phyloP scores from a whole-genome alignment of 2,113 vertebrate genomes.

The Callaeas wilsoni region DNA sequence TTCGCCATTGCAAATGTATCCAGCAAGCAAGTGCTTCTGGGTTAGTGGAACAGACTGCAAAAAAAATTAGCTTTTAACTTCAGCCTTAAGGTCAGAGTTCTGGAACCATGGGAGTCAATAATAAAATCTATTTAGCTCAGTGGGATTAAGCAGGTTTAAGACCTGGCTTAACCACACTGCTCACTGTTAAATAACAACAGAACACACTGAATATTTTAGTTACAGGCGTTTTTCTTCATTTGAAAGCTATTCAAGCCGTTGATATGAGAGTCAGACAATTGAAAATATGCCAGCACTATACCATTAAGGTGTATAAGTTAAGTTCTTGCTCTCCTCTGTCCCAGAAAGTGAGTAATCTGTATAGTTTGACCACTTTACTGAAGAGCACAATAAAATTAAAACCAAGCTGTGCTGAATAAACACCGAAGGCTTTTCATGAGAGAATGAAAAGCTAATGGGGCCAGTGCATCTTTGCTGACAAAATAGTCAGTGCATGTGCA shows the following conservation, averaged over 20 bases:
- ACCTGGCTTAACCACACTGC: slow-evolving; percentile 26
- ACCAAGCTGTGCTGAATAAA: slow-evolving; percentile 31
- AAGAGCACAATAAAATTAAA: slow-evolving; percentile 13
- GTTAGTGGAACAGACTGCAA: slow-evolving; percentile 21
- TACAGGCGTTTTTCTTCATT: slow-evolving; percentile 19
- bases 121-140: slow-evolving; percentile 56
- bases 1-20: not conserved
- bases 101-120: slow-evolving; percentile 35
- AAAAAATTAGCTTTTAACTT: slow-evolving; percentile 49
- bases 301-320: slow-evolving; percentile 13
- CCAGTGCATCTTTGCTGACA: slow-evolving; percentile 6
- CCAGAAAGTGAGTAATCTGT: not conserved
- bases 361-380: not conserved
- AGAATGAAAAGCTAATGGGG: slow-evolving; percentile 36
- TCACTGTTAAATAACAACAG: slow-evolving; percentile 45
- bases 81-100: slow-evolving; percentile 47
- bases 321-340: not conserved
- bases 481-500: not conserved
- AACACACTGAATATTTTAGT: slow-evolving; percentile 22
- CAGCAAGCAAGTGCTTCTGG: slow-evolving; percentile 34
- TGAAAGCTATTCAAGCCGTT: not conserved
- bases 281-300: not conserved
- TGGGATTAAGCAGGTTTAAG: slow-evolving; percentile 50
- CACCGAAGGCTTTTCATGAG: not conserved
- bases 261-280: not conserved